phyloP scores from a whole-genome alignment of 1,140 invertebrate genomes.

The Drosophila sechellia region DNA sequence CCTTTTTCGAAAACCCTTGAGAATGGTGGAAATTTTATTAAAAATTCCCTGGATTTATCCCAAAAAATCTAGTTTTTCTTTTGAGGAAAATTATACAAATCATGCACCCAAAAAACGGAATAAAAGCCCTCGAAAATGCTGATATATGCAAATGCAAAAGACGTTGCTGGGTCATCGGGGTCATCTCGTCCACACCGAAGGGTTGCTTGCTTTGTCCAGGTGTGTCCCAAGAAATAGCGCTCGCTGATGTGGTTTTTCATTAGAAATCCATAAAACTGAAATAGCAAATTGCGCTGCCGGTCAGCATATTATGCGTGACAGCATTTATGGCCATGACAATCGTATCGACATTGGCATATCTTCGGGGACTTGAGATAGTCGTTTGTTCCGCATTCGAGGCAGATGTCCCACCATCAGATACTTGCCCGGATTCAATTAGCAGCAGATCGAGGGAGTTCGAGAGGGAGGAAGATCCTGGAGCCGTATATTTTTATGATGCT shows the following conservation, averaged over 20 bases:
- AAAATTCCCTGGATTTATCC: slow-evolving; percentile 52
- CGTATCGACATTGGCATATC: slow-evolving; percentile 53
- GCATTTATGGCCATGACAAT: slow-evolving; percentile 64
- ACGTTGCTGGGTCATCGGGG: slow-evolving; percentile 70
- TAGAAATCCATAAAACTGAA: slow-evolving; percentile 78
- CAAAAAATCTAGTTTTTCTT: slow-evolving; percentile 66
- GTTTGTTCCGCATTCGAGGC: slow-evolving; percentile 25
- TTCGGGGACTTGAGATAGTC: slow-evolving; percentile 20
- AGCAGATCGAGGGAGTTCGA: slow-evolving; percentile 24
- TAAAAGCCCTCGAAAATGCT: slow-evolving; percentile 39
- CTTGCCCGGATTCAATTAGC: slow-evolving; percentile 78
- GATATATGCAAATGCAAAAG: slow-evolving; percentile 65
- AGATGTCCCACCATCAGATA: slow-evolving; percentile 53
- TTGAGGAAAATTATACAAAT: slow-evolving; percentile 46
- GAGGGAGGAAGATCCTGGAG: slow-evolving; percentile 8
- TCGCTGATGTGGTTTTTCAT: slow-evolving; percentile 66
- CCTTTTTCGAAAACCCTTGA: slow-evolving; percentile 26
- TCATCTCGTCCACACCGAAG: slow-evolving; percentile 68
- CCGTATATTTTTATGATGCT: slow-evolving; percentile 66
- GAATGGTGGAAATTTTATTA: slow-evolving; percentile 54
- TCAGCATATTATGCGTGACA: slow-evolving; percentile 75
- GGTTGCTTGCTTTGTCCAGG: slow-evolving; percentile 80
- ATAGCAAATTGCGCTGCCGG: slow-evolving; percentile 57
- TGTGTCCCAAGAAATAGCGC: slow-evolving; percentile 57
- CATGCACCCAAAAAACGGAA: slow-evolving; percentile 38